A percentile compares a stretch with the other conserved stretches of the same genome.
Conservation (phyloP, 53 echinoderm and acorn worm genomes). For the Stichopus horrens region DNA sequence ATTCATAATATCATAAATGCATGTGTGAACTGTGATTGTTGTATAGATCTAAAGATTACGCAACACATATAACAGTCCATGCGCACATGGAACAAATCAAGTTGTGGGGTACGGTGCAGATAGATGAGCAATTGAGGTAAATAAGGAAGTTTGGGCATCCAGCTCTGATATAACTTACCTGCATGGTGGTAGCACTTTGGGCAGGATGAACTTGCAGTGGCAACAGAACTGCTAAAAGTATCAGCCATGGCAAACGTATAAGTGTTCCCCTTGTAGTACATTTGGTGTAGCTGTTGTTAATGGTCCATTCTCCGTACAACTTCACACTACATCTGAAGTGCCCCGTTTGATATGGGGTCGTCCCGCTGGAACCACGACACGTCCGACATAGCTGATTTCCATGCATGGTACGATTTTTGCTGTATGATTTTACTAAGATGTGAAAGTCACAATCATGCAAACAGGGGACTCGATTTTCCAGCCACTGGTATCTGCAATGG, state of each 20-base stretch:
- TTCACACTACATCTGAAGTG: not conserved
- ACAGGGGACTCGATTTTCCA: too few relatives aligned
- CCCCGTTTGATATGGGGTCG: not conserved
- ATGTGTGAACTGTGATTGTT: too few relatives aligned
- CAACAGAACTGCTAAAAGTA: conserved; percentile 25
- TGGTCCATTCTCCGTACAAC: not conserved
- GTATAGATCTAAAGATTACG: too few relatives aligned
- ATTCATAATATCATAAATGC: too few relatives aligned
- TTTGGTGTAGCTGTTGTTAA: not conserved
- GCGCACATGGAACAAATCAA: too few relatives aligned
- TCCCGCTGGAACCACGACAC: too few relatives aligned
- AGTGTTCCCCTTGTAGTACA: not conserved
- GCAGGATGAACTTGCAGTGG: conserved; percentile 17
- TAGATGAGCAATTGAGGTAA: not conserved
- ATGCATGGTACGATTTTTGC: not conserved
- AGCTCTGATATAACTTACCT: not conserved
- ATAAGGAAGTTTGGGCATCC: not conserved
- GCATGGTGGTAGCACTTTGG: conserved; percentile 4
- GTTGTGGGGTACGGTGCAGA: too few relatives aligned
- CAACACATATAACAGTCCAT: too few relatives aligned
- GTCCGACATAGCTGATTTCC: not conserved
- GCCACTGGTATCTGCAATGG: too few relatives aligned
- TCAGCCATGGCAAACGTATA: not conserved
- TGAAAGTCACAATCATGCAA: too few relatives aligned
- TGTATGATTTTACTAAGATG: too few relatives aligned